Evolutionary conservation across 37 sponge, comb jelly and placozoan species (phyloP).

Genomic region (Oopsacas minuta): DNA sequence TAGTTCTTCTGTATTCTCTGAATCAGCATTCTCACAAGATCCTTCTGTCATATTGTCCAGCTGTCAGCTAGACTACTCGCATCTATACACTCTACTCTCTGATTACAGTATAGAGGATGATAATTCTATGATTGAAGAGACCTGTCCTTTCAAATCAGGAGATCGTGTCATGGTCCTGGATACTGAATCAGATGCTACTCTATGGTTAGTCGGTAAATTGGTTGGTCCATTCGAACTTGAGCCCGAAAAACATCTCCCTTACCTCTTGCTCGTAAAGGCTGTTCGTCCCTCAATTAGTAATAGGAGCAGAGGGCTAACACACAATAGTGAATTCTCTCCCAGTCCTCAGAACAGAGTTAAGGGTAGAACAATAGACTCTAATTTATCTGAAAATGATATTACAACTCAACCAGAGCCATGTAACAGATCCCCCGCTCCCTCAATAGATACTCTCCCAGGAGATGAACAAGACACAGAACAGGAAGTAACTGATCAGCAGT

Average conservation of each 20-base stretch:
- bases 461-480: neutral
- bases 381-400: neutral
- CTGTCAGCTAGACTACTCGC: neutral
- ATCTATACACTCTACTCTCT: neutral
- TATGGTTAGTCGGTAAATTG: neutral
- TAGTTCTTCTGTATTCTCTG: conserved; percentile 22
- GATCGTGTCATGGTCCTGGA: neutral
- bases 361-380: neutral
- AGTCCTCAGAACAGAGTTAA: neutral
- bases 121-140: neutral
- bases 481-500: neutral
- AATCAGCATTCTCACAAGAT: neutral
- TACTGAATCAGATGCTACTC: conserved; percentile 3
- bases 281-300: neutral
- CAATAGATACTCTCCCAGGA: neutral
- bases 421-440: neutral
- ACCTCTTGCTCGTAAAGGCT: neutral
- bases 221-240: neutral
- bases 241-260: neutral
- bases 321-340: neutral
- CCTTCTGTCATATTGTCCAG: neutral
- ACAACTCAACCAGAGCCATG: neutral
- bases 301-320: neutral
- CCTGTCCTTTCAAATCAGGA: neutral
- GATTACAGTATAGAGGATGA: neutral